Conservation (phyloP, 2,888 invertebrate genomes). For the Dasysyrphus tricinctus region DNA sequence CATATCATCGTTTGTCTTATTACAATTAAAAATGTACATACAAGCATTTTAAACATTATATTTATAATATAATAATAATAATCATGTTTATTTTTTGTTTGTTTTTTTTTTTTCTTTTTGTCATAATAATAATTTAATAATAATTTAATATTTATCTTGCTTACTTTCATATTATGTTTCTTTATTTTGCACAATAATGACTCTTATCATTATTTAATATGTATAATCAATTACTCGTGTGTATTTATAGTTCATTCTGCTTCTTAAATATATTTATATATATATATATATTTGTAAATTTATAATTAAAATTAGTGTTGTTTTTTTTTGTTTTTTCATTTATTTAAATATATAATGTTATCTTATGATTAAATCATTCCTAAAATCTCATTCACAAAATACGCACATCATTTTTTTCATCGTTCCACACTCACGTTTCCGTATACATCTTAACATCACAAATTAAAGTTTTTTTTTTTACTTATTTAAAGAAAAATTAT, state of each 20-base stretch:
- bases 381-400: slow-evolving; percentile 73
- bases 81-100: slow-evolving; percentile 70
- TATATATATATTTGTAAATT: slow-evolving; percentile 68
- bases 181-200: slow-evolving; percentile 73
- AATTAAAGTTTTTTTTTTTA: slow-evolving; percentile 34
- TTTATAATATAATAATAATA: slow-evolving; percentile 76
- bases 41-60: slow-evolving; percentile 78
- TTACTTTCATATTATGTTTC: slow-evolving; percentile 58
- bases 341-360: slow-evolving; percentile 70
- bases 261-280: slow-evolving; percentile 73
- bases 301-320: slow-evolving; percentile 72
- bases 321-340: slow-evolving; percentile 42
- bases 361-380: slow-evolving; percentile 74
- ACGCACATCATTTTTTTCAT: slow-evolving; percentile 63
- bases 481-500: slow-evolving; percentile 11
- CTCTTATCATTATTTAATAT: slow-evolving; percentile 72
- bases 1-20: slow-evolving; percentile 78
- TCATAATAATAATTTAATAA: slow-evolving; percentile 66
- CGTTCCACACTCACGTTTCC: slow-evolving; percentile 61
- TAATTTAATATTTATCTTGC: slow-evolving; percentile 75
- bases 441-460: slow-evolving; percentile 74
- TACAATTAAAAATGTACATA: slow-evolving; percentile 79
- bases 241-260: slow-evolving; percentile 76
- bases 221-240: slow-evolving; percentile 74
- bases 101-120: too few relatives aligned